Evolutionary conservation across 1,140 invertebrate species (phyloP).

Genomic region (Callitettix versicolor): DNA sequence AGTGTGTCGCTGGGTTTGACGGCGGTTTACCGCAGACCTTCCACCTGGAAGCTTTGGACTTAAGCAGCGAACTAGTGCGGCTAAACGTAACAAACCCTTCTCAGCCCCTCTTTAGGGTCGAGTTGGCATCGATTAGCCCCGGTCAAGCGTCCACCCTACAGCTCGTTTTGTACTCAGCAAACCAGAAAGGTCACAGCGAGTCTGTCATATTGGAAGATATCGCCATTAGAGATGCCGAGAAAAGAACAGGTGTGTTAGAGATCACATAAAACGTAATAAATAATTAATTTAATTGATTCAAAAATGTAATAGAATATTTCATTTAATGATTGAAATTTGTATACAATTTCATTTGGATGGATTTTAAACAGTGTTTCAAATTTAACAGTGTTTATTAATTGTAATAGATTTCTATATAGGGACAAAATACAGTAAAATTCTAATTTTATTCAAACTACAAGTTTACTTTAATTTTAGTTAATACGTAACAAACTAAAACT

Average conservation of each 20-base stretch:
- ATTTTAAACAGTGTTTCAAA: too few species aligned
- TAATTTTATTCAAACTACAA: too few species aligned
- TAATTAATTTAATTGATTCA: too few species aligned
- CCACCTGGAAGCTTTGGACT: conserved; percentile 67
- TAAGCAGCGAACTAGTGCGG: conserved; percentile 50
- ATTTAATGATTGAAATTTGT: too few species aligned
- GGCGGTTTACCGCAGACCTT: conserved; percentile 75
- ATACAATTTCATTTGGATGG: too few species aligned
- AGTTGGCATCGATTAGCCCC: conserved; percentile 50
- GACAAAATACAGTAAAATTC: too few species aligned
- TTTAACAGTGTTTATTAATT: too few species aligned
- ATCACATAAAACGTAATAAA: too few species aligned
- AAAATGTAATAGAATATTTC: too few species aligned
- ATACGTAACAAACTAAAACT: too few species aligned
- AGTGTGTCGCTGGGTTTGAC: conserved; percentile 65
- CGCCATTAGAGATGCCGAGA: conserved; percentile 75
- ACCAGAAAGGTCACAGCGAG: conserved; percentile 77
- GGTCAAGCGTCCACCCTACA: conserved; percentile 49
- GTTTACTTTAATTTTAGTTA: too few species aligned
- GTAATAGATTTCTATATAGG: too few species aligned
- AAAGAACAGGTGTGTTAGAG: conserved; percentile 58
- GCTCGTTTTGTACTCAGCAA: conserved; percentile 71
- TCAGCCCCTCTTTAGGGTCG: conserved; percentile 54
- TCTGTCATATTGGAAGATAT: conserved; percentile 70
- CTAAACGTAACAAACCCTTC: conserved; percentile 51